These are phyloP conservation scores for Sturnus vulgaris DNA, from an alignment of 2,113 vertebrate genomes.

Conservation along the genomic window DNA sequence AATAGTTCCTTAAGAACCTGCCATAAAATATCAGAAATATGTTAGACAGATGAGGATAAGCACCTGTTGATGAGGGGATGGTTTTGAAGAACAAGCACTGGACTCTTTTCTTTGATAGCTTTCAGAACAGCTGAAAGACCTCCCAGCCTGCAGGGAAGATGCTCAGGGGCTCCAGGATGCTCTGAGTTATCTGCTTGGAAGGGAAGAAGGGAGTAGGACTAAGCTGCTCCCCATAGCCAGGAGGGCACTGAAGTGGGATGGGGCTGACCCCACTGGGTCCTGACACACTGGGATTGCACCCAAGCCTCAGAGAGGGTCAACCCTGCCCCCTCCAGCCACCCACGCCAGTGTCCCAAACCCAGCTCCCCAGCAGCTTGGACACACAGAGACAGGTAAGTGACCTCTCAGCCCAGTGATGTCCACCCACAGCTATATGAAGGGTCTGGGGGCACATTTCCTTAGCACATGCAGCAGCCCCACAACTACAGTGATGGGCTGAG, in stretches of 20 bases:
- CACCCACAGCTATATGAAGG: not conserved
- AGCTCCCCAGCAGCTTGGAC: not conserved
- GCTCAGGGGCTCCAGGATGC: not conserved
- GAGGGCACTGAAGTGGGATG: not conserved
- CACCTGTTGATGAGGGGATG: not conserved
- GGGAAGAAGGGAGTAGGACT: not conserved
- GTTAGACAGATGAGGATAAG: not conserved
- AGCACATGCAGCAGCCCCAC: not conserved
- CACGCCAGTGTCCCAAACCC: fast-evolving
- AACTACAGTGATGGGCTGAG: not conserved
- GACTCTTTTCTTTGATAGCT: not conserved
- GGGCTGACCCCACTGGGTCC: not conserved
- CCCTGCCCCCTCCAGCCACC: not conserved
- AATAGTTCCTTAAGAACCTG: not conserved
- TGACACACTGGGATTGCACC: not conserved
- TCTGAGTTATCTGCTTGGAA: not conserved
- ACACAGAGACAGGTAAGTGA: not conserved
- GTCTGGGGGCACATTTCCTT: not conserved
- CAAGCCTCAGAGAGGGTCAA: not conserved
- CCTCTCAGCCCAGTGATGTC: not conserved
- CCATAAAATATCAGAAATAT: not conserved
- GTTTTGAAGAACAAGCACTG: not conserved
- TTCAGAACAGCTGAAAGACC: not conserved
- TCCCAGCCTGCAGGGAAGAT: not conserved
- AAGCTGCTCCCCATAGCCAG: not conserved